phyloP scores from a whole-genome alignment of 2,113 vertebrate species.

The Pygoscelis antarcticus region DNA sequence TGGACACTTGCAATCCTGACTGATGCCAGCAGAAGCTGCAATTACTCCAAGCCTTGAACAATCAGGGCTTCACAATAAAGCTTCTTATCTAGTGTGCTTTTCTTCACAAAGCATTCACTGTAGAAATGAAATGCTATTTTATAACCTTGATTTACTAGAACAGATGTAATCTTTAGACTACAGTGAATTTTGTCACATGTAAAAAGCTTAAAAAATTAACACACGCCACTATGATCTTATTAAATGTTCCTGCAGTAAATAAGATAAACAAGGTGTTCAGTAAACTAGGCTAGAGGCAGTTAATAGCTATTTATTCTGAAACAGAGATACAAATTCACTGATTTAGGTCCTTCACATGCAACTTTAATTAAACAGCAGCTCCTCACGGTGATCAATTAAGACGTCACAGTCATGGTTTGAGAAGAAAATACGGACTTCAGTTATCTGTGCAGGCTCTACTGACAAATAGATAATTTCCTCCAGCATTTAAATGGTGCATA shows the following conservation, averaged over 20 bases:
- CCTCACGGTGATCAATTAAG: not conserved
- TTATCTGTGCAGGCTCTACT: not conserved
- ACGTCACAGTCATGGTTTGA: not conserved
- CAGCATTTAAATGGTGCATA: not conserved
- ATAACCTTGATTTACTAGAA: not conserved
- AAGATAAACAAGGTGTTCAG: not conserved
- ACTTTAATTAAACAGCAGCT: constrained; percentile 5
- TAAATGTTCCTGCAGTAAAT: not conserved
- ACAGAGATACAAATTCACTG: not conserved
- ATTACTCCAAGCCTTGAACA: constrained; percentile 18
- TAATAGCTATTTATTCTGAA: not conserved
- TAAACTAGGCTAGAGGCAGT: not conserved
- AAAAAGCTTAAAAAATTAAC: not conserved
- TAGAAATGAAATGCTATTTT: constrained; percentile 19
- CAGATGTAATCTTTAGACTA: not conserved
- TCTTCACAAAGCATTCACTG: not conserved
- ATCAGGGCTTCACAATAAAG: not conserved
- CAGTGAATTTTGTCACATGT: not conserved
- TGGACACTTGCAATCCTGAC: not conserved
- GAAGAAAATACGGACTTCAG: not conserved
- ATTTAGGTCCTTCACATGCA: not conserved
- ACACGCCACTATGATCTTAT: not conserved
- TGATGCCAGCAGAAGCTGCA: not conserved
- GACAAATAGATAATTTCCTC: not conserved
- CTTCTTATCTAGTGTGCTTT: not conserved